Conservation (phyloP, 2,797 vertebrate genomes). For the Cossypha heuglini region DNA sequence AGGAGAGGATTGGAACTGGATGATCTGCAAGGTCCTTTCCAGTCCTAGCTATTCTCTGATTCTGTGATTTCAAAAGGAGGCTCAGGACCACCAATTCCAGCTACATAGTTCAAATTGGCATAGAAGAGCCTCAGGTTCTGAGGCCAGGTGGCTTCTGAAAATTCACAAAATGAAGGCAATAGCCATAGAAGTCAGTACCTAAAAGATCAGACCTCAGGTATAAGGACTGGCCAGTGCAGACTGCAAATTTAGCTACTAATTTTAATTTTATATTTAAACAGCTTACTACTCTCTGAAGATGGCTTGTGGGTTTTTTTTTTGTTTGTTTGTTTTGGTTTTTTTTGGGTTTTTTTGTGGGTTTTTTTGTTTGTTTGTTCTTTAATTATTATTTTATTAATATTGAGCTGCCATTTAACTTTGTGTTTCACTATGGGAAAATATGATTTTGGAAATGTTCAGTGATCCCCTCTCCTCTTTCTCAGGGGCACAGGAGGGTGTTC, state of each 20-base stretch:
- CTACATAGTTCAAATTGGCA: not conserved
- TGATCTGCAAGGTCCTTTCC: not conserved
- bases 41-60: not conserved
- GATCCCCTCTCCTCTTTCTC: not conserved
- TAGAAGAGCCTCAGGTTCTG: not conserved
- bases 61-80: not conserved
- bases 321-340: too few relatives aligned
- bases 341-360: too few relatives aligned
- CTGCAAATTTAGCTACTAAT: not conserved
- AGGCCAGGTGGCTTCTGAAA: not conserved
- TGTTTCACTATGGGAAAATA: not conserved
- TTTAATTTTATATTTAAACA: not conserved
- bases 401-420: not conserved
- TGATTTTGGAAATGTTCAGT: not conserved
- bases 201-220: not conserved
- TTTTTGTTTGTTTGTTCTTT: too few relatives aligned
- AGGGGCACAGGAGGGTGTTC: not conserved
- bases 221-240: not conserved
- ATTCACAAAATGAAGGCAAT: not conserved
- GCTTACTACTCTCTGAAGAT: not conserved
- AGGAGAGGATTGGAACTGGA: not conserved
- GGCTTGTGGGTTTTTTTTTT: too few relatives aligned
- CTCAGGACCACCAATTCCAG: not conserved
- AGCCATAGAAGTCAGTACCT: not conserved
- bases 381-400: not conserved